phyloP scores from a whole-genome alignment of 2,888 invertebrate species.

The Melikaiella ostensackeni region DNA sequence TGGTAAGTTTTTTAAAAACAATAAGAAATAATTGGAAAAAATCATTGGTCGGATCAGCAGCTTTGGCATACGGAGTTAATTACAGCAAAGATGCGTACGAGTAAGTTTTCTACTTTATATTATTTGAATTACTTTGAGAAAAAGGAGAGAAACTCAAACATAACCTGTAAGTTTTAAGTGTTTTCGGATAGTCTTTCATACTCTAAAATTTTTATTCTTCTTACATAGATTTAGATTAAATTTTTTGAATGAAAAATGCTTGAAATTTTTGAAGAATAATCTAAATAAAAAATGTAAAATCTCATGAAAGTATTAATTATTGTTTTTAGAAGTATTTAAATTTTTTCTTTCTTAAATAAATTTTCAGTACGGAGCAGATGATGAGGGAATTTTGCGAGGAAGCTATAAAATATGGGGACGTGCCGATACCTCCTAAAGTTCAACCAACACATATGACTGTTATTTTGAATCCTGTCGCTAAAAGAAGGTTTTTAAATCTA shows the following conservation, averaged over 20 bases:
- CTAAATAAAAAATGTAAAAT: neutral
- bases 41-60: constrained; percentile 84
- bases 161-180: constrained; percentile 7
- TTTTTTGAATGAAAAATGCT: constrained; percentile 41
- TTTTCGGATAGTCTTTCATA: constrained; percentile 5
- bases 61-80: constrained; percentile 84
- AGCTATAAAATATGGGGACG: constrained; percentile 86
- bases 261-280: neutral
- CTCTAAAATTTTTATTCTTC: constrained; percentile 16
- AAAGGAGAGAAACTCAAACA: neutral
- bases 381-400: constrained; percentile 90
- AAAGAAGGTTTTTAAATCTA: constrained; percentile 80
- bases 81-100: constrained; percentile 85
- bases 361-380: constrained; percentile 84
- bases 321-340: neutral
- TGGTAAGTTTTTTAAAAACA: constrained; percentile 83
- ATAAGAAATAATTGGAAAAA: constrained; percentile 95
- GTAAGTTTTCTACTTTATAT: constrained; percentile 79
- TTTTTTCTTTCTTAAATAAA: neutral
- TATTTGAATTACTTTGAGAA: constrained; percentile 27
- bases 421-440: constrained; percentile 79
- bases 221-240: constrained; percentile 44
- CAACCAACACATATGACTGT: constrained; percentile 89
- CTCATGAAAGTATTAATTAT: neutral
- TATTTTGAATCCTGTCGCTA: constrained; percentile 94